Base-by-base conservation (phyloP, 30 jellyfish, hydroid and myxozoan genomes). In the Pelagia noctiluca region DNA sequence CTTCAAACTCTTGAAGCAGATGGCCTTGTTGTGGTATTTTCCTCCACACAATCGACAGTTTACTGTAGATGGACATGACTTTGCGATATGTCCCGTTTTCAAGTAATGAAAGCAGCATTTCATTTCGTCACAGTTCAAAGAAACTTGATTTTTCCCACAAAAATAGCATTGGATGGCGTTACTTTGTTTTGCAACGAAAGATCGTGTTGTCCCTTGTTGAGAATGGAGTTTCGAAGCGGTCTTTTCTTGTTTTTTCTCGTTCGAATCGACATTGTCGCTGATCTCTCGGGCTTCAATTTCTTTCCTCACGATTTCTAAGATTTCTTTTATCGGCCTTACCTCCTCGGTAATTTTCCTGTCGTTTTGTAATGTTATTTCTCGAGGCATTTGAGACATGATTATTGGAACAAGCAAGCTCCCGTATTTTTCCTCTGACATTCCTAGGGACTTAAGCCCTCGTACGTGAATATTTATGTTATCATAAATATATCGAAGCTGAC, bases 371-470 rank as follows among this genome's bases (percentile, higher is more conserved):
- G 87, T 30, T 16, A 75, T 52, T 46, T 75, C 75, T 10, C 35
- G 1, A 11, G 87, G 87, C 87, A 75, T 75, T n/a, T 78, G 79
- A 0, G 81, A 46, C 87, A 50, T 75, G 0, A 75, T 53, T 10
- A 84, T 64, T 0, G 92, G 92, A 18, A 84, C 38, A 21, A 84
- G 90, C 5, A 87, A 62, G 35, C 87, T 90, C 57, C 95, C 96
- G 35, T 87, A 87, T 26, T 30, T 64, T 23, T 76, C 71, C 3
- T 67, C 32, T 11, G 50, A 29, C 5, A 76, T 67, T 60, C 93
- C 96, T 29, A 87, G 23, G 36, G 75, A 36, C 35, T 87, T 88
- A 7, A 78, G 80, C 35, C 96, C 87, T 64, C 88, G 31, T 3
- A 87, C 71, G 18, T 87, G 96, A n/a, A n/a, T n/a, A n/a, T n/a